Conservation (phyloP, 2,113 vertebrate genomes). For the Australoheros scitulus region DNA sequence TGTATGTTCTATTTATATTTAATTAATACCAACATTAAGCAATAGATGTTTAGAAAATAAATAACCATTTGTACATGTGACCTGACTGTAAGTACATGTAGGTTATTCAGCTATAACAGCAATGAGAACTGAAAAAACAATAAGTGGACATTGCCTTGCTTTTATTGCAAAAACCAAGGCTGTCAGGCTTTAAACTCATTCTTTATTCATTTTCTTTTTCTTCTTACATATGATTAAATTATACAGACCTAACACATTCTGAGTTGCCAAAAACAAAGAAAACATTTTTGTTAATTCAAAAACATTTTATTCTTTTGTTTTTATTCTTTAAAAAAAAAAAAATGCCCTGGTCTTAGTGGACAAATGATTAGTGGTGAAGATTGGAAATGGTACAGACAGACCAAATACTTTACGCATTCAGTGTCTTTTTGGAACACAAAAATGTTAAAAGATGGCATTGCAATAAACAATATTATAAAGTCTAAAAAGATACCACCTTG, state of each 20-base stretch:
- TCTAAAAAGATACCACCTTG: constrained; percentile 61
- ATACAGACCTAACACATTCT: neutral
- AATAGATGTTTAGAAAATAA: neutral
- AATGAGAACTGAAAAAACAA: too few relatives aligned
- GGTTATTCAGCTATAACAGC: neutral
- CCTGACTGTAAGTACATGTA: neutral
- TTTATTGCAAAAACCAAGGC: neutral
- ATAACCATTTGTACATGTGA: neutral
- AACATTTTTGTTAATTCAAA: constrained; percentile 32
- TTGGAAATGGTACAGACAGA: constrained; percentile 15
- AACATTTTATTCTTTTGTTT: constrained; percentile 56
- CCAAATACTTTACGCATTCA: constrained; percentile 63
- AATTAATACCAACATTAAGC: neutral
- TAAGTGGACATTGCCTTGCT: neutral
- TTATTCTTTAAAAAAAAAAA: constrained; percentile 57
- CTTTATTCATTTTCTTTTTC: neutral
- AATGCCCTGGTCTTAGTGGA: constrained; percentile 17
- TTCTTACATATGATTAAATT: neutral
- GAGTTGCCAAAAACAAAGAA: neutral
- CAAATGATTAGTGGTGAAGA: constrained; percentile 35
- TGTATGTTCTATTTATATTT: neutral
- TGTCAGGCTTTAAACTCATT: neutral
- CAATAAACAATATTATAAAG: constrained; percentile 26
- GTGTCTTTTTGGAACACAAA: constrained; percentile 64
- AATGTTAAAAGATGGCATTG: constrained; percentile 31